Evolutionary conservation across 1,140 invertebrate species (phyloP).

Genomic region (Cotesia typhae): DNA sequence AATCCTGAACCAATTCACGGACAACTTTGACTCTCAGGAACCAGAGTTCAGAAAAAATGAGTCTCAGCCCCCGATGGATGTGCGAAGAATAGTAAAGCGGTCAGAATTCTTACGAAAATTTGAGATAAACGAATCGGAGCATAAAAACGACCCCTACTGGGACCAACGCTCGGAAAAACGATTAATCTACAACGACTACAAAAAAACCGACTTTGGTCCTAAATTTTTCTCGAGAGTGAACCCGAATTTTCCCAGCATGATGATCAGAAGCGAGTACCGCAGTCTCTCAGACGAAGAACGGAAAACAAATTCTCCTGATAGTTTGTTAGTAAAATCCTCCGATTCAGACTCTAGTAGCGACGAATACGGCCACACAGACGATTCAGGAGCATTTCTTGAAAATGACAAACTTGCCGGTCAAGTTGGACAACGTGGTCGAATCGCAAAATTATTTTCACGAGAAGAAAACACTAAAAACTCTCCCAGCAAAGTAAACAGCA

Average conservation of each 20-base stretch:
- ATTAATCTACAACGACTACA: constrained; percentile 42
- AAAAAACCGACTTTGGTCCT: constrained; percentile 18
- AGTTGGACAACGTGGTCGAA: constrained; percentile 43
- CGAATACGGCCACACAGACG: constrained; percentile 62
- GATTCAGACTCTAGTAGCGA: constrained; percentile 62
- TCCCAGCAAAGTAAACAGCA: constrained; percentile 33
- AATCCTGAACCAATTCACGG: constrained; percentile 61
- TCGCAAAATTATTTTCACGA: constrained; percentile 61
- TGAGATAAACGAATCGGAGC: constrained; percentile 41
- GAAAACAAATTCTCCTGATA: constrained; percentile 63
- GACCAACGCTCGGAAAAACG: constrained; percentile 41
- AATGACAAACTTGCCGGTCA: constrained; percentile 32
- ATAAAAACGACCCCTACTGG: constrained; percentile 29
- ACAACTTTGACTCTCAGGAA: constrained; percentile 57
- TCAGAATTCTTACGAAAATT: constrained; percentile 58
- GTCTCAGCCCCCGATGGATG: constrained; percentile 22
- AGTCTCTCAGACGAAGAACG: constrained; percentile 60
- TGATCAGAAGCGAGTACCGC: constrained; percentile 35
- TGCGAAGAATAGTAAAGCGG: constrained; percentile 49
- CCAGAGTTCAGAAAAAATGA: constrained; percentile 51
- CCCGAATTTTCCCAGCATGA: constrained; percentile 39
- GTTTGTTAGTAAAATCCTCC: constrained; percentile 60
- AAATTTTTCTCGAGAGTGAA: constrained; percentile 38
- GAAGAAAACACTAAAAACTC: constrained; percentile 46
- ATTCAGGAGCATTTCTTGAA: constrained; percentile 62